These are phyloP conservation scores for Hesperophylax magnus DNA, from an alignment of 1,140 invertebrate species.

Conservation along the genomic window DNA sequence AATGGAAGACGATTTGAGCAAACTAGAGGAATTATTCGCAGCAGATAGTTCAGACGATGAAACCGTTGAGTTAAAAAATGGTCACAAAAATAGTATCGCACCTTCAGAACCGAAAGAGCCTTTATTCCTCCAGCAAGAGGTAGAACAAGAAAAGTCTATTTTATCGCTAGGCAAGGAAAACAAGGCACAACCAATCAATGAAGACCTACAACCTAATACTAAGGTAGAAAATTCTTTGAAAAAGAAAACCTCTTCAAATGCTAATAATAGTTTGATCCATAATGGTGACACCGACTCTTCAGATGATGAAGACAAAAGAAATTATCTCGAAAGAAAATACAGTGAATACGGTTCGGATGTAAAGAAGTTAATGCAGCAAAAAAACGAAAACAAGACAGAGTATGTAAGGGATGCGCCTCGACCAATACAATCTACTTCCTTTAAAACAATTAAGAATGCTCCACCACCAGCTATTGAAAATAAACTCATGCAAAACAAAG, in stretches of 20 bases:
- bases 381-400: conserved; percentile 45
- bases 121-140: conserved; percentile 44
- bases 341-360: conserved; percentile 78
- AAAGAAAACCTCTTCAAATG: conserved; percentile 1
- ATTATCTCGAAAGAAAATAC: conserved; percentile 80
- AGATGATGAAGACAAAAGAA: conserved; percentile 84
- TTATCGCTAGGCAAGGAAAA: neutral
- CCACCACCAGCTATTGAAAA: neutral
- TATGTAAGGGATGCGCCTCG: conserved; percentile 13
- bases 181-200: neutral
- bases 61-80: neutral
- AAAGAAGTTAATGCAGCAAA: conserved; percentile 68
- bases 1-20: conserved; percentile 61
- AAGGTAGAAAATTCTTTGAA: conserved; percentile 37
- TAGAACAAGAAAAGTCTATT: conserved; percentile 31
- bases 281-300: conserved; percentile 80
- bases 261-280: conserved; percentile 68
- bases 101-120: neutral
- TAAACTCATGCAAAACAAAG: conserved; percentile 56
- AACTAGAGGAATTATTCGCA: conserved; percentile 66
- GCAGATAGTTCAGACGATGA: conserved; percentile 62
- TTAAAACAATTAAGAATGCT: conserved; percentile 12
- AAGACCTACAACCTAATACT: conserved; percentile 30
- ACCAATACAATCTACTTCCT: conserved; percentile 20
- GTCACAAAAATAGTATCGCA: neutral